Base-by-base conservation (phyloP, 2,888 invertebrate genomes). In the Phaonia tiefii region DNA sequence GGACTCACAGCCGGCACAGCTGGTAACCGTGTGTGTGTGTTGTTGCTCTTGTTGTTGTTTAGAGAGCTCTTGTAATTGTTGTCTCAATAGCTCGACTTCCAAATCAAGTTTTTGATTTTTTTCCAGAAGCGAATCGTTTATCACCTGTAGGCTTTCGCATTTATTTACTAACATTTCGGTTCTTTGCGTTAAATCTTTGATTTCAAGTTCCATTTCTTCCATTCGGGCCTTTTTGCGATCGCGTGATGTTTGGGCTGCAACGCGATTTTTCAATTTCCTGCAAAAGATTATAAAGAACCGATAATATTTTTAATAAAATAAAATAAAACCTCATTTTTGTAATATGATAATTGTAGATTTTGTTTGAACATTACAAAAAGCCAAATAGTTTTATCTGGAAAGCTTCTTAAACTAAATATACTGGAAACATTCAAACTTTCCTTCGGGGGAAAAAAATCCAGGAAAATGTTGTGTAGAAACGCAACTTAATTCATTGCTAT, bases 241-340 rank as follows among this genome's bases (percentile, higher is more conserved):
- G 72, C 99, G 94, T 0, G 99, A 99, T 63, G 97, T 98, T 91
- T 99, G 99, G 1, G 99, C 99, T 39, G 99, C 99, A 26, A 99
- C 98, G 84, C 99, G 93, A 90, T 99, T 99, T 90, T 98, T 98
- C 86, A 98, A 90, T 92, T 98, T 98, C 90, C 98, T 98, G n/a
- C n/a, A 90, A 31, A 92, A 91, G 83, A n/a, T n/a, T n/a, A n/a
- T n/a, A n/a, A n/a, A n/a, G n/a, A n/a, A n/a, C n/a, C n/a, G n/a
- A n/a, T n/a, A n/a, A n/a, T n/a, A n/a, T n/a, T n/a, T n/a, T n/a
- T n/a, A n/a, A n/a, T n/a, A n/a, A n/a, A n/a, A n/a, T n/a, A n/a
- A n/a, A n/a, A n/a, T n/a, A n/a, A n/a, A n/a, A n/a, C n/a, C n/a
- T n/a, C n/a, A n/a, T n/a, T n/a, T n/a, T n/a, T n/a, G n/a, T n/a